These are phyloP conservation scores for Spodoptera exigua DNA, from an alignment of 2,888 invertebrate species.

Conservation along the genomic window DNA sequence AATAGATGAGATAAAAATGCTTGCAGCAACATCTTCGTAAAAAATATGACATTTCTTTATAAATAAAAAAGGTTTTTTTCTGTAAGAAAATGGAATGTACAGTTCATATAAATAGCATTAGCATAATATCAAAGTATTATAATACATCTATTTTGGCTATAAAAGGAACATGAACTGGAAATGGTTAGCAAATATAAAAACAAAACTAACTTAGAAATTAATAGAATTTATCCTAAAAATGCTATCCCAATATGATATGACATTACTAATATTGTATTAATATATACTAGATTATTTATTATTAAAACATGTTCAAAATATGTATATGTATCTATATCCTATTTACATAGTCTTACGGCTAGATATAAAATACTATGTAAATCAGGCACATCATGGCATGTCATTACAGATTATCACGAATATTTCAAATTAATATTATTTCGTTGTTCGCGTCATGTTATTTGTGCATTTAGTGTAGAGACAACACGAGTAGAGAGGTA, in stretches of 20 bases:
- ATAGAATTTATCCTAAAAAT: slow-evolving; percentile 52
- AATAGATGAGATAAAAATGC: slow-evolving; percentile 1
- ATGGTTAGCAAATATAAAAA: slow-evolving; percentile 56
- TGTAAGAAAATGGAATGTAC: slow-evolving; percentile 76
- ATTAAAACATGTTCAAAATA: slow-evolving; percentile 1
- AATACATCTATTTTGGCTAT: slow-evolving; percentile 64
- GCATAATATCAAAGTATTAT: slow-evolving; percentile 46
- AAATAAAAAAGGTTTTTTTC: slow-evolving; percentile 35
- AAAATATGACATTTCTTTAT: slow-evolving; percentile 24
- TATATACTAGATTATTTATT: slow-evolving; percentile 39
- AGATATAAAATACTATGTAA: slow-evolving; percentile 56
- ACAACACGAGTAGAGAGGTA: slow-evolving; percentile 42
- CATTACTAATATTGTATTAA: no score
- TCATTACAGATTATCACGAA: slow-evolving; percentile 60
- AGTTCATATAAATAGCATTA: slow-evolving; percentile 63
- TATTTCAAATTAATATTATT: slow-evolving; percentile 47
- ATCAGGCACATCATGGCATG: slow-evolving; percentile 80
- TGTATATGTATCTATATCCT: slow-evolving; percentile 23
- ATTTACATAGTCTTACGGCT: slow-evolving; percentile 53
- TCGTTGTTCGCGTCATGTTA: slow-evolving; percentile 44
- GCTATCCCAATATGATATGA: slow-evolving; percentile 58
- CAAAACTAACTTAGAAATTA: slow-evolving; percentile 38
- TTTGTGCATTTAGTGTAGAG: slow-evolving; percentile 16
- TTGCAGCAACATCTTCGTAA: slow-evolving; percentile 1
- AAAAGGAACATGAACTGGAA: slow-evolving; percentile 71